Evolutionary conservation across 2,888 invertebrate species (phyloP), one percentile per base, ranked within the genome.

Genomic region (Metellina segmentata): DNA sequence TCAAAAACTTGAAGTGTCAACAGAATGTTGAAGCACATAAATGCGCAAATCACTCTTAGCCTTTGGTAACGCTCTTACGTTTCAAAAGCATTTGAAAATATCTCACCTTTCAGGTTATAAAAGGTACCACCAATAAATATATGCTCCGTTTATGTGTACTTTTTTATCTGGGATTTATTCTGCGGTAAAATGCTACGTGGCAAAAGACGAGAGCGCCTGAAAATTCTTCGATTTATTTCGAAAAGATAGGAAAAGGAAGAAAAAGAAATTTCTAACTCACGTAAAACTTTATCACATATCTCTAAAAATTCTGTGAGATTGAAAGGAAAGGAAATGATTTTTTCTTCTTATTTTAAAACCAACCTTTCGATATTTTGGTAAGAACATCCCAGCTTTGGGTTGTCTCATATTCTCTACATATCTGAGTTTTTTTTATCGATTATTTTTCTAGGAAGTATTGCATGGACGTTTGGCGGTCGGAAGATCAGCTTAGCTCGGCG

Each of bases 201-300:
- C 72, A 87, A 79, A 87, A 79, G 79, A 87, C 71, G 86, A 70
- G 51, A 52, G 70, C 51, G 74, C 75, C 71, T 87, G 70, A 81
- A 87, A 87, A 81, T 87, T 87, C 79, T n/a, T 71, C 79, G 70
- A 87, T 87, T 87, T 79, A 87, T 79, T 87, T 87, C 61, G 5
- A 48, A 53, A n/a, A 52, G 53, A 87, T 86, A 86, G 79, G 34
- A n/a, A 78, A 53, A 71, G 51, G 7, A 82, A 34, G 71, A 52
- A 52, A 71, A 86, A 85, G 49, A 86, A 49, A 86, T 49, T 48
- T 70, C 86, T n/a, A 78, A 86, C 86, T 86, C 86, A 86, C 69
- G 86, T 86, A 87, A 87, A 87, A 87, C 79, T 87, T 87, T 87
- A 87, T 87, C 87, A 53, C 79, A 53, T 81, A 48, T 81, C 78